These are phyloP conservation scores for Leptobrachium leishanense DNA, from an alignment of 2,113 vertebrate genomes.

Conservation along the genomic window DNA sequence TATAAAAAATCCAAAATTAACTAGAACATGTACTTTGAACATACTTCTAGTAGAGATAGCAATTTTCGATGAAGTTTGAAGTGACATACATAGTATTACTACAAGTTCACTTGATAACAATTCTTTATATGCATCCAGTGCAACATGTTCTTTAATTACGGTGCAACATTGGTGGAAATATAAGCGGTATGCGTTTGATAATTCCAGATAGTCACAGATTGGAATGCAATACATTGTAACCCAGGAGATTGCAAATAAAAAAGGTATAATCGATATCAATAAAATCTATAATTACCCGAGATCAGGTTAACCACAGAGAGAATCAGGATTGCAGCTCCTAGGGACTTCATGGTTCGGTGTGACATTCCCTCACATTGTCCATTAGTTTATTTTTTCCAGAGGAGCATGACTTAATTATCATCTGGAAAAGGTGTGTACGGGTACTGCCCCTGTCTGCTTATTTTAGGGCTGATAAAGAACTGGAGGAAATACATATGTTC, in stretches of 20 bases:
- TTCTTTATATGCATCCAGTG: neutral
- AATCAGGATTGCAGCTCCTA: slow-evolving; percentile 51
- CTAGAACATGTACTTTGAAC: no score
- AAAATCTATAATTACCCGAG: slow-evolving; percentile 55
- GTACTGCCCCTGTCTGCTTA: slow-evolving; percentile 70
- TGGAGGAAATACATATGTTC: slow-evolving; percentile 74
- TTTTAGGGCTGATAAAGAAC: slow-evolving; percentile 78
- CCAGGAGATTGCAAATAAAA: no score
- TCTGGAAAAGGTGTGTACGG: slow-evolving; percentile 68
- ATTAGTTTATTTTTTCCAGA: slow-evolving; percentile 50
- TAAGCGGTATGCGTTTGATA: neutral
- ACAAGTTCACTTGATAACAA: neutral
- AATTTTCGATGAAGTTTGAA: neutral
- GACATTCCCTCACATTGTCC: slow-evolving; percentile 50
- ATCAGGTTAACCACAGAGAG: slow-evolving; percentile 41
- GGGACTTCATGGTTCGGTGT: slow-evolving; percentile 59
- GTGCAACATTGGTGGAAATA: neutral
- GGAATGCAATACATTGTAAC: neutral
- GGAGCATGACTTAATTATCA: slow-evolving; percentile 59
- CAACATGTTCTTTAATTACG: neutral
- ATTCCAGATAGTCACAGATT: neutral
- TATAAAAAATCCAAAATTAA: neutral
- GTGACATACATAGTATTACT: neutral
- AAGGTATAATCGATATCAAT: neutral
- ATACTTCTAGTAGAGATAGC: neutral